Base-by-base conservation (phyloP, 2,797 vertebrate genomes). In the Mormyrops attenuatus region DNA sequence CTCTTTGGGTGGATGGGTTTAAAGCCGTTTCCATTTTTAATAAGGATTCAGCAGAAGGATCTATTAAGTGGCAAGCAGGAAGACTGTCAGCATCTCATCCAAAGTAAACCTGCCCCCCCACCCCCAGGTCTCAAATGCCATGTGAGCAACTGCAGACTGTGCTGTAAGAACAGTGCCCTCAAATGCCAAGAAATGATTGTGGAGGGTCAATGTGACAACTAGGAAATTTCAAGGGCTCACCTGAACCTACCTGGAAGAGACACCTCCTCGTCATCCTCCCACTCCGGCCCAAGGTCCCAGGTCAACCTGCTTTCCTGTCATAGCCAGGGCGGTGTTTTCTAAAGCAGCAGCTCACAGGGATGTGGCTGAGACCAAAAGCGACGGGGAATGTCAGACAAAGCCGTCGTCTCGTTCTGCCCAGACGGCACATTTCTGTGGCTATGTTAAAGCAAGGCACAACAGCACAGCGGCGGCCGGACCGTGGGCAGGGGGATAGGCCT, bases 21-120 rank as follows among this genome's bases (percentile, higher is more conserved):
- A 96, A 96, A 96, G 94, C 94, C 93, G 94, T 92, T 94, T 93
- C 94, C 92, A 93, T 94, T 96, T 96, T 96, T 96, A 95, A 95
- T 95, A 94, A 96, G 95, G 95, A 96, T 96, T 95, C 95, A 95
- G 92, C 91, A 93, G 94, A 95, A 95, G 94, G 94, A 94, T 95
- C 93, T 94, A 95, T 94, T 95, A 94, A 95, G 93, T 93, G 92
- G 91, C 92, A 92, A 66, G 9, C 60, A 26, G 22, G 93, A 93
- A 92, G 93, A 92, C 92, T 94, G 93, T 93, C 93, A 94, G 93
- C 92, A 93, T 94, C 93, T 95, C 94, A 92, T 77, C 89, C 90
- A 66, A 84, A 69, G 63, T 90, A 90, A 88, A 89, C 85, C 49
- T 38, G 13, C 63, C 11, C 0, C 38, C 5, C 55, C n/a, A 5